Base-by-base conservation (phyloP, 2,797 vertebrate genomes). In the Mus caroli region DNA sequence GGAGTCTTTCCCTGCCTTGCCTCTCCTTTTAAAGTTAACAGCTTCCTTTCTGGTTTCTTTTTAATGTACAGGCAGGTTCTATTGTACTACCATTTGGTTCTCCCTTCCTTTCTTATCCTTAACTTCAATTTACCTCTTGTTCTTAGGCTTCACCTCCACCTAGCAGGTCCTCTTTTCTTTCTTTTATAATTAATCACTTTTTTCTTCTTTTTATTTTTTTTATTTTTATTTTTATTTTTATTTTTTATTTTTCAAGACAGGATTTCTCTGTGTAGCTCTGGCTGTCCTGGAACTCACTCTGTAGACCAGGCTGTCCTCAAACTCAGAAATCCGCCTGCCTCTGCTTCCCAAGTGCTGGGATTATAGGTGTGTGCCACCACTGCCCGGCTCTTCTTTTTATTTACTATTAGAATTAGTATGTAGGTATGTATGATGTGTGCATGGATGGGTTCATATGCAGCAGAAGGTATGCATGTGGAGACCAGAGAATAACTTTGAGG, bases 81-180 rank as follows among this genome's bases (percentile, higher is more conserved):
- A 12, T 5, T 77, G 24, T 54, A 13, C 11, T 24, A 4, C 4
- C 22, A 8, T 22, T 88, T 1, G 2, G 82, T 69, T 50, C 78
- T 95, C 88, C n/a, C 34, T 78, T 79, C 58, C 71, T 73, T 46
- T 96, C 92, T 96, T 90, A 93, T 95, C 91, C 93, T 56, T 73
- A 56, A 34, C 67, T 97, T 97, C 92, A 82, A 24, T 97, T 24
- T 26, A 26, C 20, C 10, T 69, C 84, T 52, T 52, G 37, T 92
- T 95, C 94, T 97, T 95, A 13, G 17, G 71, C 17, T 17, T 4
- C 94, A 37, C 92, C 94, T 78, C 34, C 20, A 84, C 12, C 40
- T 56, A 43, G 46, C 43, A n/a, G 37, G 92, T 52, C 79, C 37
- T 94, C 79, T 75, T 40, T 95, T 85, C 92, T 83, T 93, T 78